Evolutionary conservation across 2,797 vertebrate genomes (phyloP).

Genomic region (Oceanodroma leucorhoa): DNA sequence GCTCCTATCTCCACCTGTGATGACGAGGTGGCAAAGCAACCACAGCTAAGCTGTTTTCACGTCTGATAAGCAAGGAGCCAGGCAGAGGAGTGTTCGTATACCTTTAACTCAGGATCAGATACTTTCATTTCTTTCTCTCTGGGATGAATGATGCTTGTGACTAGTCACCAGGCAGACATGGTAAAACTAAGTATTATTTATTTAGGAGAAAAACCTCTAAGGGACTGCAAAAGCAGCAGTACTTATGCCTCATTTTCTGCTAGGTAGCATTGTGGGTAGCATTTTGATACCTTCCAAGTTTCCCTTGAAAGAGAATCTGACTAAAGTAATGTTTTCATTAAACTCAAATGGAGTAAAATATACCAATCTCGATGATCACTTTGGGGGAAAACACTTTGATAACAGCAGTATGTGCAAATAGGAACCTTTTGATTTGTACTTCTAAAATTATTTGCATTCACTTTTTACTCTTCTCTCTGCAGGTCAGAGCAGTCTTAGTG

Average conservation of each 20-base stretch:
- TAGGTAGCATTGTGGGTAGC: background rate
- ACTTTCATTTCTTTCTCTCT: background rate
- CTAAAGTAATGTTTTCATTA: background rate
- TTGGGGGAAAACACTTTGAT: background rate
- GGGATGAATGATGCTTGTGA: background rate
- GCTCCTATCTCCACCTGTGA: background rate
- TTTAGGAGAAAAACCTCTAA: background rate
- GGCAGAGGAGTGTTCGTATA: background rate
- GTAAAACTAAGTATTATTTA: background rate
- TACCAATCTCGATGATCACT: background rate
- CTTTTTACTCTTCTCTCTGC: background rate
- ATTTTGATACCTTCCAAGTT: background rate
- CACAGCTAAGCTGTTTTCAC: background rate
- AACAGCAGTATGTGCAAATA: background rate
- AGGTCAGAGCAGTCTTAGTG: background rate
- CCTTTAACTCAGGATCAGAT: background rate
- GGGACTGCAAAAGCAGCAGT: background rate
- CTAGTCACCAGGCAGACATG: background rate
- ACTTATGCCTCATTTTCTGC: background rate
- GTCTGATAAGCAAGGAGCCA: background rate
- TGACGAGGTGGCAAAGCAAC: background rate
- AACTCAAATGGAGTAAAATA: background rate
- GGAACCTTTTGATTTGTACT: background rate
- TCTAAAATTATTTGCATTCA: background rate
- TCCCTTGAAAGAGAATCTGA: background rate